phyloP scores from a whole-genome alignment of 2,888 invertebrate species.

The Hemicrepidius hirtus region DNA sequence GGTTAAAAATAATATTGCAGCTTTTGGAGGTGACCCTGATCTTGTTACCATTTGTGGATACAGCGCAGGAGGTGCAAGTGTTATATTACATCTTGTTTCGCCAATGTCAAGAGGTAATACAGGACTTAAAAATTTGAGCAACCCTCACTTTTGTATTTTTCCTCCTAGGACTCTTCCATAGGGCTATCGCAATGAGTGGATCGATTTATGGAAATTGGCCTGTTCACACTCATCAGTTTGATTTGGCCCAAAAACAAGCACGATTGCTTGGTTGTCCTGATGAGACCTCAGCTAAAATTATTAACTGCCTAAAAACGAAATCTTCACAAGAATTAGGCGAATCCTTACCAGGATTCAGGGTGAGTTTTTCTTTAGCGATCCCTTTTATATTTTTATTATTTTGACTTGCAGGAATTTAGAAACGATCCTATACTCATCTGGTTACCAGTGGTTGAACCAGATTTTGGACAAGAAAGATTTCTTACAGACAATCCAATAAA shows the following conservation, averaged over 20 bases:
- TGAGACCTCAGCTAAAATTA: constrained; percentile 73
- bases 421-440: constrained; percentile 74
- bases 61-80: constrained; percentile 72
- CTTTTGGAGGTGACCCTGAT: constrained; percentile 81
- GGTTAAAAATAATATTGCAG: constrained; percentile 79
- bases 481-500: constrained; percentile 76
- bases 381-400: background rate
- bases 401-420: constrained; percentile 72
- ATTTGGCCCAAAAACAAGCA: constrained; percentile 79
- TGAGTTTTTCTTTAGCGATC: background rate
- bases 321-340: constrained; percentile 73
- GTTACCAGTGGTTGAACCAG: constrained; percentile 79
- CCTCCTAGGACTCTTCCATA: constrained; percentile 82
- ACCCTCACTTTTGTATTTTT: too few relatives aligned
- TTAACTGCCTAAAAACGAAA: constrained; percentile 77
- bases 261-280: constrained; percentile 76
- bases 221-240: constrained; percentile 74
- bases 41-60: constrained; percentile 80
- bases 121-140: too few relatives aligned
- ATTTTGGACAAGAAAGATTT: constrained; percentile 79
- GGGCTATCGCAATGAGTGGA: constrained; percentile 82
- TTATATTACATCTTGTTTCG: constrained; percentile 75
- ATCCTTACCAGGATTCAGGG: constrained; percentile 72
- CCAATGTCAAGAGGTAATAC: constrained; percentile 80
- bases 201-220: constrained; percentile 75